These are phyloP conservation scores for Oxycera nigricornis DNA, from an alignment of 2,888 invertebrate species.

Conservation along the genomic window DNA sequence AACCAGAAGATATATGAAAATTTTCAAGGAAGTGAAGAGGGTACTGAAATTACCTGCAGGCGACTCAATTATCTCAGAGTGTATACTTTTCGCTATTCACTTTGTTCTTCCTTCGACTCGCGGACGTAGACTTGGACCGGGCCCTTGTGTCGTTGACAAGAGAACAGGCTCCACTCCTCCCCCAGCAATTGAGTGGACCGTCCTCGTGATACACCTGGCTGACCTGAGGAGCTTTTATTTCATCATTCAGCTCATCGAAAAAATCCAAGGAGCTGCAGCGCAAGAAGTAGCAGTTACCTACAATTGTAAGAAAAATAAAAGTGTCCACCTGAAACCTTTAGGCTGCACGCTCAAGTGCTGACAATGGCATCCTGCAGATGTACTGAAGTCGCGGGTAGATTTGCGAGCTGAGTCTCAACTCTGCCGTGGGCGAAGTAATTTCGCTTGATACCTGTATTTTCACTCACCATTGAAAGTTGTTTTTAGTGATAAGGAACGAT, in stretches of 20 bases:
- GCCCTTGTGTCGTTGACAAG: constrained; percentile 24
- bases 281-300: background rate
- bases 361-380: constrained; percentile 19
- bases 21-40: constrained; percentile 27
- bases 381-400: background rate
- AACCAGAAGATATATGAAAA: constrained; percentile 34
- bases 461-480: background rate
- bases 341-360: background rate
- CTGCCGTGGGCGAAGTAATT: constrained; percentile 21
- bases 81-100: constrained; percentile 43
- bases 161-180: background rate
- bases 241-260: constrained; percentile 23
- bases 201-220: constrained; percentile 42
- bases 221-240: constrained; percentile 42
- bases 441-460: background rate
- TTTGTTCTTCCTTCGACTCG: constrained; percentile 11
- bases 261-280: background rate
- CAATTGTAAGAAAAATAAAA: constrained; percentile 33
- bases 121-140: background rate
- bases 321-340: constrained; percentile 11
- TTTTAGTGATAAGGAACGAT: background rate
- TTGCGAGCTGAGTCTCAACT: background rate
- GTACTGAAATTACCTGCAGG: constrained; percentile 39
- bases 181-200: constrained; percentile 24
- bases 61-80: constrained; percentile 43